Conservation (phyloP, 2,113 vertebrate genomes). For the Hippopotamus amphibius region DNA sequence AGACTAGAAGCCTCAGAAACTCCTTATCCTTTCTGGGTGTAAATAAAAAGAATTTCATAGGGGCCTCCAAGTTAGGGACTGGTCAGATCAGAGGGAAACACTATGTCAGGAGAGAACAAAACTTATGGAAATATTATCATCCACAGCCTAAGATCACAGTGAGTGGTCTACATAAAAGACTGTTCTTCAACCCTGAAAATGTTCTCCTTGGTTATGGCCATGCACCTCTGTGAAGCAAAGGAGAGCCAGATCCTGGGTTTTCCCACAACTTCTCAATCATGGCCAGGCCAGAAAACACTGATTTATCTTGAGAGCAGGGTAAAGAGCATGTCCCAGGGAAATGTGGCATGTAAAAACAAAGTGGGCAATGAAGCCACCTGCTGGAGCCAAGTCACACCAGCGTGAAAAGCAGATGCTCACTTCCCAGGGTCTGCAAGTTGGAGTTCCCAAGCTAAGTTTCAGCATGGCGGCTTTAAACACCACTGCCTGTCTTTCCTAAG, state of each 20-base stretch:
- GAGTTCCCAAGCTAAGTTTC: not conserved
- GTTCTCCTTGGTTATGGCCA: not conserved
- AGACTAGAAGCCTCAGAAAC: not conserved
- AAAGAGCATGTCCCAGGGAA: not conserved
- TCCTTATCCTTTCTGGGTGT: not conserved
- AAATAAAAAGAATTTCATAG: constrained; percentile 43
- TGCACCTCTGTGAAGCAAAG: constrained; percentile 10
- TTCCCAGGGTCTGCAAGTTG: not conserved
- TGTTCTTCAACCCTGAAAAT: not conserved
- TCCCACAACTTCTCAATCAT: constrained; percentile 34
- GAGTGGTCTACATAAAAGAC: not conserved
- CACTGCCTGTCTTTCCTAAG: not conserved
- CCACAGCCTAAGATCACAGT: not conserved
- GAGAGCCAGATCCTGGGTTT: constrained; percentile 2
- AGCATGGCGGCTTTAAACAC: not conserved
- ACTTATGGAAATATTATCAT: not conserved
- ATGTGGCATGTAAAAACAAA: not conserved
- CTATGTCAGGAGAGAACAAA: not conserved
- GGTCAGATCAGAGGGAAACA: not conserved
- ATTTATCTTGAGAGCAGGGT: not conserved
- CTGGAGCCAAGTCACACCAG: not conserved
- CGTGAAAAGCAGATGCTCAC: not conserved
- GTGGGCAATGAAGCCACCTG: not conserved
- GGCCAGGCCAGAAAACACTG: not conserved
- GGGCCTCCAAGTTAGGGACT: not conserved